Conservation (phyloP, 1,140 invertebrate species). For the Thaumetopoea pityocampa region DNA sequence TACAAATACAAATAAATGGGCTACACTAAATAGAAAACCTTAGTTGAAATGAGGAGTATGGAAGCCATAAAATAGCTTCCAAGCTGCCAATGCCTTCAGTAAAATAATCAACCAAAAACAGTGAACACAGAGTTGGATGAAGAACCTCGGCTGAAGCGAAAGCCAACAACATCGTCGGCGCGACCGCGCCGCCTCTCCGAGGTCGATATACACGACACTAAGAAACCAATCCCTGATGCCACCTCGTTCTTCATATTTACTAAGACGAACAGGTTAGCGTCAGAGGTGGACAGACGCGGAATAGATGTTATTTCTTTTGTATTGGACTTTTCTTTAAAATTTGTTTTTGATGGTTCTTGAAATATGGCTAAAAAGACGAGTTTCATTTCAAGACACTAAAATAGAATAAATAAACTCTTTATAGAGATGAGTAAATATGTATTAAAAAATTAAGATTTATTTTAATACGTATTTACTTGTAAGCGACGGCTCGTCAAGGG, state of each 20-base stretch:
- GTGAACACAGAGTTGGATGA: constrained; percentile 67
- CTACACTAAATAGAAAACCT: too few species aligned
- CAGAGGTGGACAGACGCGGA: constrained; percentile 29
- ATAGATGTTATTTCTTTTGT: constrained; percentile 53
- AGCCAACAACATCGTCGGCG: constrained; percentile 77
- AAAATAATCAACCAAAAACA: constrained; percentile 50
- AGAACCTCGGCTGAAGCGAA: constrained; percentile 64
- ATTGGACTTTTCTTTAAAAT: constrained; percentile 29
- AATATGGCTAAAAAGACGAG: too few species aligned
- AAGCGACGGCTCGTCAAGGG: too few species aligned
- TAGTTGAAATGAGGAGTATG: too few species aligned
- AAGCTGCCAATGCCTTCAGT: too few species aligned
- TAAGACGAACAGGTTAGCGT: constrained; percentile 90
- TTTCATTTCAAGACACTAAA: too few species aligned
- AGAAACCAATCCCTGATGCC: constrained; percentile 95
- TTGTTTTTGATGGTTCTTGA: constrained; percentile 13
- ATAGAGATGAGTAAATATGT: too few species aligned
- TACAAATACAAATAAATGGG: too few species aligned
- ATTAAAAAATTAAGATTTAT: too few species aligned
- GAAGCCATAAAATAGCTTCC: too few species aligned
- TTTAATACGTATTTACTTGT: too few species aligned
- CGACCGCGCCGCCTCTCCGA: constrained; percentile 94
- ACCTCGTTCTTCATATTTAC: constrained; percentile 98
- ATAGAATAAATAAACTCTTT: too few species aligned
- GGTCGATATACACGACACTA: constrained; percentile 89